phyloP scores from a whole-genome alignment of 2,113 vertebrate genomes.

The Rhinolophus ferrumequinum region DNA sequence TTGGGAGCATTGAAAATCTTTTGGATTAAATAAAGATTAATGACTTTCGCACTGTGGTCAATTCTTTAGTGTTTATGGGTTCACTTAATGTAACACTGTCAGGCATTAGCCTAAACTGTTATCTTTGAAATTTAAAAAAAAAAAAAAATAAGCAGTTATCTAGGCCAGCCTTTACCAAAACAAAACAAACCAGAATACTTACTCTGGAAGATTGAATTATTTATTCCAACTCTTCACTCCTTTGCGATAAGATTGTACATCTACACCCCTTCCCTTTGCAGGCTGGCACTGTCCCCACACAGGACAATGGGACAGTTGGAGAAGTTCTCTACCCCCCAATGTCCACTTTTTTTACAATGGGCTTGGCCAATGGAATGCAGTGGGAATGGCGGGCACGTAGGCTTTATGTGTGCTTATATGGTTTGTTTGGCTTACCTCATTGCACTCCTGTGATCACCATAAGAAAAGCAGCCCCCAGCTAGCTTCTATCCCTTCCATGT shows the following conservation, averaged over 20 bases:
- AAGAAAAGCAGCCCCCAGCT: neutral
- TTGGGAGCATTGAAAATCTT: neutral
- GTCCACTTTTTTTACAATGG: neutral
- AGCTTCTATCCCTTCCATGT: neutral
- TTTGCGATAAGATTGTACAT: neutral
- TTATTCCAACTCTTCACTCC: neutral
- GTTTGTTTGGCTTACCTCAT: neutral
- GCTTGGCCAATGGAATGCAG: neutral
- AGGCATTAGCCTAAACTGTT: neutral
- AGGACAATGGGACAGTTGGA: neutral
- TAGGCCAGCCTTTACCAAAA: neutral
- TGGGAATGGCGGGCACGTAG: neutral
- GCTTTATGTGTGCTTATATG: neutral
- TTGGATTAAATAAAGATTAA: slow-evolving; percentile 58
- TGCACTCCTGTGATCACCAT: neutral
- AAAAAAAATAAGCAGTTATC: neutral
- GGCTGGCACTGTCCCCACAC: neutral
- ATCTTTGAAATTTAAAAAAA: neutral
- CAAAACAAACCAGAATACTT: neutral
- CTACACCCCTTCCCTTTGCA: neutral
- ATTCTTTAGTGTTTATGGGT: neutral
- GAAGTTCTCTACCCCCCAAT: neutral
- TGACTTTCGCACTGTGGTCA: neutral
- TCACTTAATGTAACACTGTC: neutral
- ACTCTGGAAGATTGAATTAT: neutral